Evolutionary conservation across 2,888 invertebrate genomes (phyloP).

Genomic region (Rhorus exstirpatorius): DNA sequence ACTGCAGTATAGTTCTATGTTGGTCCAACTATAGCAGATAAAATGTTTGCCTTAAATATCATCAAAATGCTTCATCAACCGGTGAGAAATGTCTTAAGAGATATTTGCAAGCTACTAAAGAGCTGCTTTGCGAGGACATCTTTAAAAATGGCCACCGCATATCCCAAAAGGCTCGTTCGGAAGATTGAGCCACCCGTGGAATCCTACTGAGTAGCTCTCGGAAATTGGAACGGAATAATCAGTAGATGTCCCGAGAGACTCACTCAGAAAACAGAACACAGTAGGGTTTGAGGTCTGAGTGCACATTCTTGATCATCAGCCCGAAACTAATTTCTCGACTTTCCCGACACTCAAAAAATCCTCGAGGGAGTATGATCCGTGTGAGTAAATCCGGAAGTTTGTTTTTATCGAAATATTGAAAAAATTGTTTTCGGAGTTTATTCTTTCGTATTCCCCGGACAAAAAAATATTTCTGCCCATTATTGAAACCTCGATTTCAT

Average conservation of each 20-base stretch:
- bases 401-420: neutral
- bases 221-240: constrained; percentile 39
- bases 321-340: constrained; percentile 25
- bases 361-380: neutral
- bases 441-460: no score
- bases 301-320: constrained; percentile 8
- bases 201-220: constrained; percentile 1
- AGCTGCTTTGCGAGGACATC: neutral
- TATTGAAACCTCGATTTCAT: neutral
- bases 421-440: no score
- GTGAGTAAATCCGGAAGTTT: neutral
- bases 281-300: constrained; percentile 4
- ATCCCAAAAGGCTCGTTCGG: constrained; percentile 17
- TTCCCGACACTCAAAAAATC: neutral
- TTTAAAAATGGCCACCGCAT: constrained; percentile 7
- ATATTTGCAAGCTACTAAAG: neutral
- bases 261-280: constrained; percentile 3
- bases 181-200: constrained; percentile 13
- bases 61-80: neutral
- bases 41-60: neutral
- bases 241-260: constrained; percentile 1
- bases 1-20: constrained; percentile 7
- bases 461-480: no score
- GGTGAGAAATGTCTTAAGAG: neutral
- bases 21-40: neutral